A percentile compares a stretch with the other conserved stretches of the same genome.
These are phyloP conservation scores for Tuberolachnus salignus DNA, from an alignment of 2,888 invertebrate genomes.

Conservation along the genomic window DNA sequence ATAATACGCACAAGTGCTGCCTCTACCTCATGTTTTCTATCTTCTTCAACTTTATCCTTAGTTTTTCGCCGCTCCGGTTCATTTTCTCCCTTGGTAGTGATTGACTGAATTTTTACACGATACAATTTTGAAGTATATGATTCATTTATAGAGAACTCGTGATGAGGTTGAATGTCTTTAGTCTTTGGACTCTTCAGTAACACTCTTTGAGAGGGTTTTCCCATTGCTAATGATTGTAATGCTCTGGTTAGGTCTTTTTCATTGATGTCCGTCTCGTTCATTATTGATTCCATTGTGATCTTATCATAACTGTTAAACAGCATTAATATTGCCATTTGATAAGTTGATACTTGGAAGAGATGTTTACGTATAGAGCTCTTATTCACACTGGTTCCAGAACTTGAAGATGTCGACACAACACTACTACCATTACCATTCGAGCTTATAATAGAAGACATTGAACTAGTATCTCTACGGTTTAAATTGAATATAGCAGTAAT, in stretches of 20 bases:
- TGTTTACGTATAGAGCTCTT: conserved; percentile 73
- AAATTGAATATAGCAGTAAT: conserved; percentile 95
- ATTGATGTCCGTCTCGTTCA: conserved; percentile 96
- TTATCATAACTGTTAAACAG: conserved; percentile 92
- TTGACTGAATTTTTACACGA: conserved; percentile 92
- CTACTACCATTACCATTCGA: conserved; percentile 50
- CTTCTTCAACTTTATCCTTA: conserved; percentile 96
- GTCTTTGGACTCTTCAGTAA: conserved; percentile 93
- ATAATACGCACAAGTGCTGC: conserved; percentile 99
- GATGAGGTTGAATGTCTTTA: conserved; percentile 93
- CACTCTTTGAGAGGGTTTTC: conserved; percentile 94
- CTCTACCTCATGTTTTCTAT: conserved; percentile 98
- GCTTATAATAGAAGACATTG: conserved; percentile 53
- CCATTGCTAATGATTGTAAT: conserved; percentile 96
- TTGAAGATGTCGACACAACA: conserved; percentile 42
- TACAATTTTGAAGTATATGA: conserved; percentile 95
- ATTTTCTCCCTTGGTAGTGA: conserved; percentile 94
- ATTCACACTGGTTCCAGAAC: conserved; percentile 16
- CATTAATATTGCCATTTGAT: conserved; percentile 94
- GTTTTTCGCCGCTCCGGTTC: conserved; percentile 99
- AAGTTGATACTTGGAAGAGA: conserved; percentile 92
- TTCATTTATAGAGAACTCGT: conserved; percentile 95
- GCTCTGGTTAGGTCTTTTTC: conserved; percentile 95
- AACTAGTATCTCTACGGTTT: conserved; percentile 67
- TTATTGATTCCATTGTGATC: conserved; percentile 83